phyloP scores from a whole-genome alignment of 2,888 invertebrate genomes.

The Serripes groenlandicus region DNA sequence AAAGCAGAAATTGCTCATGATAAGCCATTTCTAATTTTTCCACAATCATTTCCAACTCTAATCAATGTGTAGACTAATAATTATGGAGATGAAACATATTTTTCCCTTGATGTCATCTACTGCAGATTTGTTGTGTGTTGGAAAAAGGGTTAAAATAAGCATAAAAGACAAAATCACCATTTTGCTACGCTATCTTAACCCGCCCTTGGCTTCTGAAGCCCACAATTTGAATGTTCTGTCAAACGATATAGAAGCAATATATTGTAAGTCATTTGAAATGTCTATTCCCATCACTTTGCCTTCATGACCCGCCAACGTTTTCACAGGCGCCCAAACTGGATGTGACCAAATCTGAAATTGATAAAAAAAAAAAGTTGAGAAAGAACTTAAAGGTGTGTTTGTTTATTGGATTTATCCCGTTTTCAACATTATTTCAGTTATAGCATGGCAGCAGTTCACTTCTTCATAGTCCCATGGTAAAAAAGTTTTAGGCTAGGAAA shows the following conservation, averaged over 20 bases:
- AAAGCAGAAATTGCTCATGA: too few relatives aligned
- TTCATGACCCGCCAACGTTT: slow-evolving; percentile 97
- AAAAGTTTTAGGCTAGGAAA: too few relatives aligned
- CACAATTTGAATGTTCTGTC: slow-evolving; percentile 99
- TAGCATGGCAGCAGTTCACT: too few relatives aligned
- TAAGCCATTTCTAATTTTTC: too few relatives aligned
- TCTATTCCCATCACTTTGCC: slow-evolving; percentile 98
- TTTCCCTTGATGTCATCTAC: not conserved
- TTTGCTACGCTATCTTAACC: slow-evolving; percentile 63
- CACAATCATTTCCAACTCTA: too few relatives aligned
- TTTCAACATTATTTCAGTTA: too few relatives aligned
- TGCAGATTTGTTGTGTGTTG: not conserved
- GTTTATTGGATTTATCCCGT: too few relatives aligned
- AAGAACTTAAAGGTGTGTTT: too few relatives aligned
- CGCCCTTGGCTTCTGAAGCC: slow-evolving; percentile 87
- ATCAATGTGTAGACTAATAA: too few relatives aligned
- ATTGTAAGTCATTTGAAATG: slow-evolving; percentile 95
- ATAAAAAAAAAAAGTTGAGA: slow-evolving; percentile 25
- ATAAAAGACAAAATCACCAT: not conserved
- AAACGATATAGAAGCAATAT: slow-evolving; percentile 96
- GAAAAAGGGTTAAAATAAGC: not conserved
- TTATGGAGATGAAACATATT: not conserved
- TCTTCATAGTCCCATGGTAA: too few relatives aligned
- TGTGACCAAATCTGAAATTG: slow-evolving; percentile 93
- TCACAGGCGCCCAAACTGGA: slow-evolving; percentile 98